Evolutionary conservation across 2,797 vertebrate genomes (phyloP), one percentile per base, ranked within the genome.

Genomic region (Notamacropus eugenii): DNA sequence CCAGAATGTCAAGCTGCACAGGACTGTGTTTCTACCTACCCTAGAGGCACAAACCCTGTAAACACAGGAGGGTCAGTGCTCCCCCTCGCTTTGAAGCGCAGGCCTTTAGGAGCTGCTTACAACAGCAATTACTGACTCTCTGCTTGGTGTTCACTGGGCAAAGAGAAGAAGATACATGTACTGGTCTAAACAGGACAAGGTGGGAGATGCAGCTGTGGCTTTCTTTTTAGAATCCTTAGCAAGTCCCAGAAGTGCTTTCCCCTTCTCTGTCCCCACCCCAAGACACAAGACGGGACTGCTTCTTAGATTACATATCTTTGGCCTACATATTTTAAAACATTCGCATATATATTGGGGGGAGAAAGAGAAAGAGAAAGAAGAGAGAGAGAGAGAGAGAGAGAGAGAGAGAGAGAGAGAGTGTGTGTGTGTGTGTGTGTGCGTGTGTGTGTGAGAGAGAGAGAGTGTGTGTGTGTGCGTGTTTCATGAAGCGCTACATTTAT

Each of bases 301-400:
- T 96, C 92, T 94, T 58, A 93, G 67, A 95, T 95, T 82, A 91
- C 93, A 90, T 96, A 94, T 82, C 92, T 97, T 97, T 97, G 67
- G 91, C 93, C 92, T 94, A 97, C 28, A 96, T 95, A 93, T 46
- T 87, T 87, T 87, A 87, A 82, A 82, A 40, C 16, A 82, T 40
- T 40, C 22, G 24, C n/a, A 82, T 22, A 82, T 3, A 82, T 8
- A 82, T 6, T 40, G 6, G n/a, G 4, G 22, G 22, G 55, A 16
- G 16, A 55, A 3, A 5, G 55, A 22, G 16, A 55, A 5, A n/a
- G n/a, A n/a, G n/a, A n/a, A n/a, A n/a, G n/a, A n/a, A n/a, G n/a
- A 55, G 54, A 55, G 54, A 55, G 1, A 55, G 54, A 55, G 13
- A 14, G 12, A 14, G 13, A 14, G 13, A 14, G 55, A 16, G 14